A percentile compares a stretch with the other conserved stretches of the same genome.
These are phyloP conservation scores for Indicator maculatus DNA, from an alignment of 2,113 vertebrate species.

Conservation along the genomic window DNA sequence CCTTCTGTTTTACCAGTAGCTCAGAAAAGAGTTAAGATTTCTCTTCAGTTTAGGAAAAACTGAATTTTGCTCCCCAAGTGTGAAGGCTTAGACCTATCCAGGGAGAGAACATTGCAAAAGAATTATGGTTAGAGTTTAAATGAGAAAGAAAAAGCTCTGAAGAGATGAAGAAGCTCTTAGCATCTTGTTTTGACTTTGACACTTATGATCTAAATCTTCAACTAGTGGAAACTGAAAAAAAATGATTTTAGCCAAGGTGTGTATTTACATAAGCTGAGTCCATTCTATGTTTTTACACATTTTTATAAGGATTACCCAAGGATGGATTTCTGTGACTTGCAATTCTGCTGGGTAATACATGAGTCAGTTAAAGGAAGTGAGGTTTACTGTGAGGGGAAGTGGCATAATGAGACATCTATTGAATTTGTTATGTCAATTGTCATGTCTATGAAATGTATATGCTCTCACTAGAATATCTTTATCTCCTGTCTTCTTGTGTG, in stretches of 20 bases:
- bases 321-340: not conserved
- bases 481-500: not conserved
- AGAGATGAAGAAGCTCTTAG: not conserved
- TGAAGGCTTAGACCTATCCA: not conserved
- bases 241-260: not conserved
- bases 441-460: not conserved
- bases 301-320: not conserved
- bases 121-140: not conserved
- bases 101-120: accelerated
- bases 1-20: accelerated
- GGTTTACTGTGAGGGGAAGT: not conserved
- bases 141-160: not conserved
- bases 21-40: not conserved
- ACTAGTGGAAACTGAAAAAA: not conserved
- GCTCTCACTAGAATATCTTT: accelerated
- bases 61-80: accelerated
- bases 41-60: not conserved
- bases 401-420: not conserved
- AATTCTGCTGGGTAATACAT: not conserved
- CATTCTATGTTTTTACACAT: not conserved
- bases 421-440: not conserved
- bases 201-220: not conserved
- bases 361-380: not conserved
- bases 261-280: not conserved
- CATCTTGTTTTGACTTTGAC: not conserved